Base-by-base conservation (phyloP, 2,797 vertebrate genomes). In the Tragelaphus eurycerus region DNA sequence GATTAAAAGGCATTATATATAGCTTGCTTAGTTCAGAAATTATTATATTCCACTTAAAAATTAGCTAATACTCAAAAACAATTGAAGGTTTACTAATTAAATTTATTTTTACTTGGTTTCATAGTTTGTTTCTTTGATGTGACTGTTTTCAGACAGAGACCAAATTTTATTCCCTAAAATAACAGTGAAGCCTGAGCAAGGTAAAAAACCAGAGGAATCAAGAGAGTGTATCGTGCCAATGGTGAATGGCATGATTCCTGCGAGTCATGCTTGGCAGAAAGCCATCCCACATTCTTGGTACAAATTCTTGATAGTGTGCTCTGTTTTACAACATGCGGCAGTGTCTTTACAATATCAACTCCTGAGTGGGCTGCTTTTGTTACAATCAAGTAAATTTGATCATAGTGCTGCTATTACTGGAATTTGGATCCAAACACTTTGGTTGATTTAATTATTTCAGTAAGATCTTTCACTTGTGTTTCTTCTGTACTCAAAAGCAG, bases 401-500 rank as follows among this genome's bases (percentile, higher is more conserved):
- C 27, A 46, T 43, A 23, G 27, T 16, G 0, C 29, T 85, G 46
- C 74, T 48, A 16, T 52, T 87, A 31, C 52, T 83, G 87, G 43
- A 79, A 86, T 82, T 95, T 92, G 50, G 21, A 82, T 92, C 31
- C 38, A 91, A 95, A 29, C 23, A 78, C 31, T 87, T 43, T 21
- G 38, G 11, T 27, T 91, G 83, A 91, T 91, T 96, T 88, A 29
- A 62, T 62, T 83, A 82, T 96, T 85, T 93, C 79, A 89, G 50
- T 31, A 94, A 31, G 10, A 86, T 78, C 84, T 64, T 57, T 38
- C 25, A 74, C 34, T 55, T 97, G n/a, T 67, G n/a, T 92, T 89
- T 89, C 57, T 83, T 90, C 38, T 59, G 14, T 52, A 76, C 25
- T 89, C 90, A 84, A 96, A 89, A 81, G 17, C 17, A 83, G 17